Evolutionary conservation across 2,797 vertebrate species (phyloP), one percentile per base, ranked within the genome.

Genomic region (Sebastes trivittatus): DNA sequence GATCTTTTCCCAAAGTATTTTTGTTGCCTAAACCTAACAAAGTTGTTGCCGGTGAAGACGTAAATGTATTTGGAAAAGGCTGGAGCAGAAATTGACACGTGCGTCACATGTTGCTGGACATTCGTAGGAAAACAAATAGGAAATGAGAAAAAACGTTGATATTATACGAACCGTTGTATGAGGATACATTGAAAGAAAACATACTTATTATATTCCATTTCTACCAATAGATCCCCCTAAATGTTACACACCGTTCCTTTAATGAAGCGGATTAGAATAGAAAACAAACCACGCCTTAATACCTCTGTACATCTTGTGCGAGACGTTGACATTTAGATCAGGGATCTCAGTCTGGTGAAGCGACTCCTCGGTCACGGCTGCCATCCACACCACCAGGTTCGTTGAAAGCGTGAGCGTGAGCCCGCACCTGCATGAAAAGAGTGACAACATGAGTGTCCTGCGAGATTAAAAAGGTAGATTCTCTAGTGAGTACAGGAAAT

Each of bases 381-480:
- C 95, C 96, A 98, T 97, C 98, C 98, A 99, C 81, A 97, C 89
- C 0, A 97, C 95, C 65, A 98, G 85, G 90, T 98, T 98, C 46
- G 97, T 96, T 27, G 96, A 96, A 68, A 99, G 93, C 0, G 95
- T 95, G 29, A 98, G 89, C 95, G 97, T 97, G 69, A 99, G 94
- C 2, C 97, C 97, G 58, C 96, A 98, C 80, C 98, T 99, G 89
- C 36, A 80, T 58, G 8, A 30, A 78, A 61, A 61, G 10, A 30
- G 22, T 5, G 8, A 59, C 68, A 56, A 22, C n/a, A 61, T 62
- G 7, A 81, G n/a, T 3, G 6, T 23, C n/a, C 20, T 34, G 42
- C 23, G 27, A 49, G 2, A 68, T 4, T 54, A 61, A 23, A 32
- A 61, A 67, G 6, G 13, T 6, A 23, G 9, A 49, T 27, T 9